Conservation (phyloP, 2,113 vertebrate species). For the Andinoacara biseriatus region DNA sequence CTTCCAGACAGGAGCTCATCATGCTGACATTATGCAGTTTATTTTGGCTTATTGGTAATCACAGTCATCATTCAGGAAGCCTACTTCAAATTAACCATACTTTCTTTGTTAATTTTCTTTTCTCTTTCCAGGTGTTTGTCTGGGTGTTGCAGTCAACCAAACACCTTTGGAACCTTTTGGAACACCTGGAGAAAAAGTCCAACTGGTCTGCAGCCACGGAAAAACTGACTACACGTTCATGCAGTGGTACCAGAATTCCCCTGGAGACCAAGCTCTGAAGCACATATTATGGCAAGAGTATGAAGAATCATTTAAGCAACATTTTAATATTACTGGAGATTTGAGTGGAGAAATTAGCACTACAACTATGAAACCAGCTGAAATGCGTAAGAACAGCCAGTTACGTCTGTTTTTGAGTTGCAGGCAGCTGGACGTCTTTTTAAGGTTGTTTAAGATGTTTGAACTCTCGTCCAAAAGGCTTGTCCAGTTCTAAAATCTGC, state of each 20-base stretch:
- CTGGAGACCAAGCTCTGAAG: rapidly evolving
- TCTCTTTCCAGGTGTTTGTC: neutral
- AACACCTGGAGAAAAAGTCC: neutral
- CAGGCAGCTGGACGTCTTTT: neutral
- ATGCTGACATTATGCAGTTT: conserved; percentile 26
- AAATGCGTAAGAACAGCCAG: conserved; percentile 41
- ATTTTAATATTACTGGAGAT: neutral
- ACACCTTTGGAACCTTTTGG: neutral
- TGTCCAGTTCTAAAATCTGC: too few species aligned
- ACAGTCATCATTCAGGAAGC: too few species aligned
- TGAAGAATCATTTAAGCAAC: rapidly evolving
- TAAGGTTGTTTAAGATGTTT: neutral
- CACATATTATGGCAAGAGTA: neutral
- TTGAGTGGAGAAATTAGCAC: conserved; percentile 20
- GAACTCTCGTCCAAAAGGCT: neutral
- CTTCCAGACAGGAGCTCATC: conserved; percentile 8
- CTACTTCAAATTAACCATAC: neutral
- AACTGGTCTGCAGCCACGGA: neutral
- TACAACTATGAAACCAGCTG: neutral
- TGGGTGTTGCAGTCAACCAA: conserved; percentile 14
- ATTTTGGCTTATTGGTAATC: neutral
- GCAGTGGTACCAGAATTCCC: neutral
- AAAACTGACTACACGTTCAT: neutral
- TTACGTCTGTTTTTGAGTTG: neutral
- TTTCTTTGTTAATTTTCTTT: rapidly evolving